These are phyloP conservation scores for Orestias chungarensis DNA, from an alignment of 2,797 vertebrate genomes.

Conservation along the genomic window DNA sequence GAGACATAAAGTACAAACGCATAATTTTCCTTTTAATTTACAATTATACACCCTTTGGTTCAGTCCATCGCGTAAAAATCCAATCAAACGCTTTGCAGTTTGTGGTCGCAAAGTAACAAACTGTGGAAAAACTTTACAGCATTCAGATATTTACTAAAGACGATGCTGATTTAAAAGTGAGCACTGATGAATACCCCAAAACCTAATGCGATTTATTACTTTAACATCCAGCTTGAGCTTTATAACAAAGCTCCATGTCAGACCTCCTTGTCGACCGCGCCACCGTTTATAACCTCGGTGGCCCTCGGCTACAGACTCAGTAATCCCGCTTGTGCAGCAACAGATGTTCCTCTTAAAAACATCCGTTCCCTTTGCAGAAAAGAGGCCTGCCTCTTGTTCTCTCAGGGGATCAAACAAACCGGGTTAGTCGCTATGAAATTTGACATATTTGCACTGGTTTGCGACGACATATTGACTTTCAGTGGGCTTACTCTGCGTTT, in stretches of 20 bases:
- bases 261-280: constrained; percentile 43
- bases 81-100: neutral
- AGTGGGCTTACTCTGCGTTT: constrained; percentile 46
- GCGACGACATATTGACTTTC: constrained; percentile 64
- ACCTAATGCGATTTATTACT: constrained; percentile 52
- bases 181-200: constrained; percentile 52
- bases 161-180: constrained; percentile 35
- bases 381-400: constrained; percentile 65
- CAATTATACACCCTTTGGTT: neutral
- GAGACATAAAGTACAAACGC: too few relatives aligned
- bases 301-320: constrained; percentile 66
- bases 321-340: constrained; percentile 78
- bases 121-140: neutral
- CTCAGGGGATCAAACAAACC: constrained; percentile 69
- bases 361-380: constrained; percentile 65
- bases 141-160: neutral
- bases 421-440: constrained; percentile 66
- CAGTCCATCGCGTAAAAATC: neutral
- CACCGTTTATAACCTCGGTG: constrained; percentile 70
- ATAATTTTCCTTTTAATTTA: neutral
- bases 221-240: constrained; percentile 53
- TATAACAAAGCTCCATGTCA: constrained; percentile 69
- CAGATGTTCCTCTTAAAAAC: constrained; percentile 80
- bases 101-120: neutral
- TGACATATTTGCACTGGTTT: constrained; percentile 66